phyloP scores from a whole-genome alignment of 2,797 vertebrate genomes.

The Halcyon badia region DNA sequence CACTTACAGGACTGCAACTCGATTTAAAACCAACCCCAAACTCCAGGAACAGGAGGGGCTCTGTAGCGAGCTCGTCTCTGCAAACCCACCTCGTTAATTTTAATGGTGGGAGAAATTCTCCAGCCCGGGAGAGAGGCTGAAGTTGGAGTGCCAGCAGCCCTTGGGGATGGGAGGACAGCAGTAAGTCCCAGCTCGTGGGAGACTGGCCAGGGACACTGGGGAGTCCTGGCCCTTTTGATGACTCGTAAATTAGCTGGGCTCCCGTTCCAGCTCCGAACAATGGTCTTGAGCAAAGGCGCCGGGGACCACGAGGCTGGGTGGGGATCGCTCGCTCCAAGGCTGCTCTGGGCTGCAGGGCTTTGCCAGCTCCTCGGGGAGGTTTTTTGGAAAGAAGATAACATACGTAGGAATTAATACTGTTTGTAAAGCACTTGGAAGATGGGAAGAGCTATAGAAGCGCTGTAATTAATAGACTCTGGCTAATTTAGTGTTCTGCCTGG shows the following conservation, averaged over 20 bases:
- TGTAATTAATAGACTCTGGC: constrained; percentile 64
- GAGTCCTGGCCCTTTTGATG: neutral
- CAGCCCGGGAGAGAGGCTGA: neutral
- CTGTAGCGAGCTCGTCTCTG: neutral
- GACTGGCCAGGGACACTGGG: neutral
- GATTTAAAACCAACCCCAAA: constrained; percentile 57
- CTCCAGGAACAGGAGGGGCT: constrained; percentile 50
- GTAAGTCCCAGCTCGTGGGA: neutral
- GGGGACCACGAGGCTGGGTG: neutral
- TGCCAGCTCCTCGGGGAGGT: constrained; percentile 12
- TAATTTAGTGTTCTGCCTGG: constrained; percentile 53
- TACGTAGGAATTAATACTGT: constrained; percentile 24
- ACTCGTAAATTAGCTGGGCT: neutral
- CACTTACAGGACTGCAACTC: constrained; percentile 59
- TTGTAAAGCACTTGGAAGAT: constrained; percentile 50
- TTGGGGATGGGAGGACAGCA: neutral
- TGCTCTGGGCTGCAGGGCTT: neutral
- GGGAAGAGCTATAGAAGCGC: constrained; percentile 49
- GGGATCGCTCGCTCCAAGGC: neutral
- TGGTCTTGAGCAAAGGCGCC: neutral
- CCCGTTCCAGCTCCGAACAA: constrained; percentile 22
- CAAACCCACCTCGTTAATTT: constrained; percentile 76
- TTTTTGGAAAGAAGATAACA: constrained; percentile 38
- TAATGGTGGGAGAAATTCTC: constrained; percentile 69
- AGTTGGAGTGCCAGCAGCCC: neutral